Base-by-base conservation (phyloP, 2,888 invertebrate species). In the Carpatolechia fugitivella region DNA sequence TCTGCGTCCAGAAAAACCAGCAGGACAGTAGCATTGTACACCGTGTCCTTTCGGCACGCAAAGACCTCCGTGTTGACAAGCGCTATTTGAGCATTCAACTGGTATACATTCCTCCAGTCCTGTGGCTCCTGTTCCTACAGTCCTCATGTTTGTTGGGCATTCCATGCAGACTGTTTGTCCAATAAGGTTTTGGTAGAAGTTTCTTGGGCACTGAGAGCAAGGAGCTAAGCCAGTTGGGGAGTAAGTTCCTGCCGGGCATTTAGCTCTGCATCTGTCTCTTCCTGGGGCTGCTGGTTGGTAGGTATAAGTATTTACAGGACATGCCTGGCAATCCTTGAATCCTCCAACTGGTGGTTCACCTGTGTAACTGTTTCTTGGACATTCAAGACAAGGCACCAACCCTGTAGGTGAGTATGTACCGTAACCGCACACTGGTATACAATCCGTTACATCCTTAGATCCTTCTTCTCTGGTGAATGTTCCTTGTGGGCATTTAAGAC, bases 381-480 rank as follows among this genome's bases (percentile, higher is more conserved):
- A 99, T 79, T 98, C 97, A 57, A 97, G 90, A 76, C 99, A 99
- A 16, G 98, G 97, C 3, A 97, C 97, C 66, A 98, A 91, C 46
- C 98, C 98, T 13, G 97, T 98, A 44, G 97, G 97, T 1, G 98
- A 98, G 80, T 97, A 98, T 18, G 98, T 98, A 57, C 99, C 99
- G 74, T 95, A 98, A 16, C 98, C 98, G 74, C 98, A 99, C 10
- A 98, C 98, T 1, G 98, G 98, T 52, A 98, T 92, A 74, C 98
- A 98, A 69, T 97, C 97, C 56, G 93, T 92, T 38, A 96, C 89
- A 55, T 94, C 94, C 81, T 98, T 98, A 0, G 97, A 96, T 18
- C 97, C 97, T 83, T 96, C 95, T 85, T 97, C 97, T 69, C 93
- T 92, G 0, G 99, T 99, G 74, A 97, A 99, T 7, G 97, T 98